These are phyloP conservation scores for Crossocerus cetratus DNA, from an alignment of 2,888 invertebrate genomes.

Conservation along the genomic window DNA sequence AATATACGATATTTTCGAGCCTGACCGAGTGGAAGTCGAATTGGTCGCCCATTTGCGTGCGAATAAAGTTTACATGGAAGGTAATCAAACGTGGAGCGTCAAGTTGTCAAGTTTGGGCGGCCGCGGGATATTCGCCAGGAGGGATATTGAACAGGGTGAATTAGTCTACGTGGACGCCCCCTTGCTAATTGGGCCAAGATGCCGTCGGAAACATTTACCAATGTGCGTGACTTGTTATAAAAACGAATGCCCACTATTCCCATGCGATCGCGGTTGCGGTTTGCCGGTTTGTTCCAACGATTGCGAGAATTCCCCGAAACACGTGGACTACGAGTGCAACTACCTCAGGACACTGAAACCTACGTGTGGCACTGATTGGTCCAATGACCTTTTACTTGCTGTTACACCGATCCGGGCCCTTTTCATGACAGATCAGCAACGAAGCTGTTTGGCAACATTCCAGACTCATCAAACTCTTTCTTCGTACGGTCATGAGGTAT, in stretches of 20 bases:
- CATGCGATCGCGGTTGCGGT: constrained; percentile 82
- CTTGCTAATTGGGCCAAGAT: constrained; percentile 84
- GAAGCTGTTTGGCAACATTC: constrained; percentile 78
- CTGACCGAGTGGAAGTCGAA: constrained; percentile 50
- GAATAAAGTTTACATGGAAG: constrained; percentile 43
- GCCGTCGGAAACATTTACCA: constrained; percentile 77
- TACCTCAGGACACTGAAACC: constrained; percentile 81
- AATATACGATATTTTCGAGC: constrained; percentile 23
- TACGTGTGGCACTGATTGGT: constrained; percentile 73
- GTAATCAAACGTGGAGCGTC: constrained; percentile 79
- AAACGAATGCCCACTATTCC: constrained; percentile 72
- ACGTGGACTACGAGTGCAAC: constrained; percentile 81
- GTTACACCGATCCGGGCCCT: constrained; percentile 77
- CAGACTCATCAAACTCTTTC: constrained; percentile 79
- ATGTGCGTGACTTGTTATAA: constrained; percentile 84
- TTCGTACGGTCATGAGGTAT: constrained; percentile 80
- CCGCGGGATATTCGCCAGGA: constrained; percentile 84
- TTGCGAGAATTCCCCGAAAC: constrained; percentile 81
- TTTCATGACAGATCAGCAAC: constrained; percentile 76
- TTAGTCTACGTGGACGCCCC: constrained; percentile 85
- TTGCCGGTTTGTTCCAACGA: constrained; percentile 83
- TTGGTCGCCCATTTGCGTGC: constrained; percentile 58
- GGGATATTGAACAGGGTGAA: constrained; percentile 83
- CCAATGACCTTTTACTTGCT: constrained; percentile 72
- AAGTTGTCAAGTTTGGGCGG: constrained; percentile 82